Evolutionary conservation across 2,888 invertebrate species (phyloP), one percentile per base, ranked within the genome.

Genomic region (Pammene aurita): DNA sequence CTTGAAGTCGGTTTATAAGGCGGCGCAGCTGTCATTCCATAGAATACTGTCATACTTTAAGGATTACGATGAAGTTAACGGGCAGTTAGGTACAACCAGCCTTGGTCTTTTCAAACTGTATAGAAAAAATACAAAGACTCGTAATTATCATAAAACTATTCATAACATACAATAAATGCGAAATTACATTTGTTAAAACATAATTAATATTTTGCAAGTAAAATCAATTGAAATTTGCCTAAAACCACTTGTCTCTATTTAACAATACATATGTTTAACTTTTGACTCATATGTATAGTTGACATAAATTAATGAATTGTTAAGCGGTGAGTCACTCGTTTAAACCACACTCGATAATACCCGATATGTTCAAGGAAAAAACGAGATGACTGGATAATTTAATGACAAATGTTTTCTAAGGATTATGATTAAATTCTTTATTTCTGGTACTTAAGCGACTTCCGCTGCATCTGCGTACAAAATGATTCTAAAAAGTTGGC

Each of bases 301-400:
- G 54, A 52, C 56, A 56, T 56, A 41, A 60, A 66, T 69, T 50
- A 55, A 65, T 58, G 46, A 72, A 71, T 58, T 54, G 67, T 73
- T 70, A 71, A 71, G 38, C 54, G 57, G 74, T 82, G 83, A 83
- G 44, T 82, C 81, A 82, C 72, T 57, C 66, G 44, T 9, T 38
- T 44, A 46, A 57, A 14, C 13, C 16, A 55, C 52, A 48, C 10
- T 35, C n/a, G 41, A 57, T 57, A 41, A 38, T 38, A 7, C 55
- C 38, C 46, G 46, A 46, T 46, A 46, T 14, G 69, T 83, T 80
- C 78, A 74, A 46, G 77, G 83, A 82, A 82, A 80, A 76, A 71
- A 56, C 74, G 63, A 76, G 72, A 69, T 69, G 58, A 10, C 44
- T 16, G 69, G 54, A 54, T 69, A 64, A n/a, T 48, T 14, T 50